phyloP scores from a whole-genome alignment of 2,797 vertebrate genomes.

The Chrysocyon brachyurus region DNA sequence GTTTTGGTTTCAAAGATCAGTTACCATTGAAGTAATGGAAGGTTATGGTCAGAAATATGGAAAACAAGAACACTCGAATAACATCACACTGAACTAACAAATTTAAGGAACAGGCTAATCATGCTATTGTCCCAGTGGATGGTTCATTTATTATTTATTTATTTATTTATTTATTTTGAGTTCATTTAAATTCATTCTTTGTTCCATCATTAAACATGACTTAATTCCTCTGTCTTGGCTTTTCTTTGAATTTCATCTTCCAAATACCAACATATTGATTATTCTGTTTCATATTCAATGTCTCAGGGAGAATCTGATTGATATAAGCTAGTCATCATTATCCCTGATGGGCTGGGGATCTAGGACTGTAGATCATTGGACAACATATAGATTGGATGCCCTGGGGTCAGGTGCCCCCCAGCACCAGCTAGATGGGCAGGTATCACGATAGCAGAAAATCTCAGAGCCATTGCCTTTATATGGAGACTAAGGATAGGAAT shows the following conservation, averaged over 20 bases:
- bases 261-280: background rate
- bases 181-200: background rate
- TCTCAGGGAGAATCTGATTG: background rate
- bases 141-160: background rate
- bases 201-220: background rate
- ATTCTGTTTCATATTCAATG: background rate
- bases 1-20: background rate
- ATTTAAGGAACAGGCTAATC: background rate
- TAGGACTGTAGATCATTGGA: background rate
- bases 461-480: background rate
- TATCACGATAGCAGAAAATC: background rate
- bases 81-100: background rate
- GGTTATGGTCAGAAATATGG: background rate
- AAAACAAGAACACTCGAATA: background rate
- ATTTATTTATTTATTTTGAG: background rate
- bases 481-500: background rate
- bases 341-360: background rate
- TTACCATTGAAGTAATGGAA: background rate
- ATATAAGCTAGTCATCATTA: background rate
- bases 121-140: background rate
- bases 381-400: background rate
- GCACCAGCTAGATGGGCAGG: rapidly evolving
- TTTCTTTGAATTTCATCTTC: background rate
- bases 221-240: background rate
- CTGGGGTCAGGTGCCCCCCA: background rate